Conservation (phyloP, 2,797 vertebrate species). For the Synanceia verrucosa region DNA sequence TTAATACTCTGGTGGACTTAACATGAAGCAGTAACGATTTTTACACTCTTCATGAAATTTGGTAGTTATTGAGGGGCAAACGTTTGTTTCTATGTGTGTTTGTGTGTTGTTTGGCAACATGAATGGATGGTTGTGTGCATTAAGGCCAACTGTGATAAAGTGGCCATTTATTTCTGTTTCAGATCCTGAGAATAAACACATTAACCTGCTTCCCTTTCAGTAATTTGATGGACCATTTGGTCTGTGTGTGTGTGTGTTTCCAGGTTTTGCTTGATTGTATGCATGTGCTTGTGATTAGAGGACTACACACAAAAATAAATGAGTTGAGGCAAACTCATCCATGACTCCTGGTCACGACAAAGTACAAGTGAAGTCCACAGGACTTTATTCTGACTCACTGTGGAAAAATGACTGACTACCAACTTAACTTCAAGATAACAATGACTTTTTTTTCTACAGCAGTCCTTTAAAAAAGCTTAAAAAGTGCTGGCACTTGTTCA, state of each 20-base stretch:
- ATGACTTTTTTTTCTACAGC: background rate
- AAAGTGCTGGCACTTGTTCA: constrained; percentile 16
- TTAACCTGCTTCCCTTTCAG: constrained; percentile 33
- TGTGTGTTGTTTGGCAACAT: constrained; percentile 6
- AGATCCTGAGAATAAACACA: constrained; percentile 51
- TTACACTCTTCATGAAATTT: background rate
- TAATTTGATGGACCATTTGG: constrained; percentile 73
- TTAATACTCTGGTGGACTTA: background rate
- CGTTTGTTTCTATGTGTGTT: background rate
- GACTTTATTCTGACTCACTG: background rate
- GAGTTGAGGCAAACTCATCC: constrained; percentile 61
- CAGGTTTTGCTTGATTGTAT: constrained; percentile 32
- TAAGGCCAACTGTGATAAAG: constrained; percentile 20
- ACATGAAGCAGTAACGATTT: constrained; percentile 9
- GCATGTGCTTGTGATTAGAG: constrained; percentile 59
- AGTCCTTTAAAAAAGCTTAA: background rate
- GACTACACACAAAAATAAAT: constrained; percentile 50
- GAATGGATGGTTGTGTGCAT: constrained; percentile 6
- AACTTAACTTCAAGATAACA: background rate
- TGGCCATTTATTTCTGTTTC: constrained; percentile 56
- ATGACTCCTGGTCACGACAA: constrained; percentile 73
- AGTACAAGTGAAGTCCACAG: constrained; percentile 2
- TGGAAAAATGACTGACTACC: background rate
- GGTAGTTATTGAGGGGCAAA: background rate
- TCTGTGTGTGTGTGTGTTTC: constrained; percentile 23